Evolutionary conservation across 2,888 invertebrate genomes (phyloP).

Genomic region (Euspilapteryx auroguttella): DNA sequence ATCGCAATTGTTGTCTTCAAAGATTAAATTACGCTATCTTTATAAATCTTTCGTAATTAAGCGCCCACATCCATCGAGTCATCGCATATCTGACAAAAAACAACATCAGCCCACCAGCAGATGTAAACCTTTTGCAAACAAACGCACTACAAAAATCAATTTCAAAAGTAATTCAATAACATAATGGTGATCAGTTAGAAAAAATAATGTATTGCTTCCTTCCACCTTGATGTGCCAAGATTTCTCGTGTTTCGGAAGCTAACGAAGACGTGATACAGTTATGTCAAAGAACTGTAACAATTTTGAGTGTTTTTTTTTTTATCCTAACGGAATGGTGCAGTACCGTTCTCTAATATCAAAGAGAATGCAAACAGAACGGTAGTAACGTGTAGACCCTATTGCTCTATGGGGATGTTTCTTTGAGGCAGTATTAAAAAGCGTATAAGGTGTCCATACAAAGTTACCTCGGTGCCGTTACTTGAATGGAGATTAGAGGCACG

Average conservation of each 20-base stretch:
- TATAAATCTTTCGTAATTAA: constrained; percentile 49
- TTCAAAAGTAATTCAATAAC: constrained; percentile 58
- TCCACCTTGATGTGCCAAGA: constrained; percentile 39
- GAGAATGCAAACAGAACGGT: constrained; percentile 35
- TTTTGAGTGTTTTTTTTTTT: constrained; percentile 27
- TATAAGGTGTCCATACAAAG: constrained; percentile 46
- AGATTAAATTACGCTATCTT: constrained; percentile 58
- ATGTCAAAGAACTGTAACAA: constrained; percentile 52
- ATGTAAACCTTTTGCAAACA: constrained; percentile 47
- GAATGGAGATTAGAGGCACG: constrained; percentile 57
- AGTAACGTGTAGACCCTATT: constrained; percentile 24
- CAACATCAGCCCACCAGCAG: constrained; percentile 30
- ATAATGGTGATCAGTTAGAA: constrained; percentile 46
- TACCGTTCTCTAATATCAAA: constrained; percentile 38
- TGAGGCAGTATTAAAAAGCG: constrained; percentile 24
- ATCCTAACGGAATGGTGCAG: constrained; percentile 36
- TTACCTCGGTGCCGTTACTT: constrained; percentile 46
- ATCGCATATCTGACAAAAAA: constrained; percentile 24
- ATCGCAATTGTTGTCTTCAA: constrained; percentile 41
- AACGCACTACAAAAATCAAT: constrained; percentile 39
- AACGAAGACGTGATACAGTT: constrained; percentile 47
- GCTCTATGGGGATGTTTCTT: constrained; percentile 40
- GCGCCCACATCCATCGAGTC: constrained; percentile 46
- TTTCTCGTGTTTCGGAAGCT: constrained; percentile 23
- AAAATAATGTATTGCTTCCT: constrained; percentile 57